Base-by-base conservation (phyloP, 2,888 invertebrate genomes). In the Aplocera efformata region DNA sequence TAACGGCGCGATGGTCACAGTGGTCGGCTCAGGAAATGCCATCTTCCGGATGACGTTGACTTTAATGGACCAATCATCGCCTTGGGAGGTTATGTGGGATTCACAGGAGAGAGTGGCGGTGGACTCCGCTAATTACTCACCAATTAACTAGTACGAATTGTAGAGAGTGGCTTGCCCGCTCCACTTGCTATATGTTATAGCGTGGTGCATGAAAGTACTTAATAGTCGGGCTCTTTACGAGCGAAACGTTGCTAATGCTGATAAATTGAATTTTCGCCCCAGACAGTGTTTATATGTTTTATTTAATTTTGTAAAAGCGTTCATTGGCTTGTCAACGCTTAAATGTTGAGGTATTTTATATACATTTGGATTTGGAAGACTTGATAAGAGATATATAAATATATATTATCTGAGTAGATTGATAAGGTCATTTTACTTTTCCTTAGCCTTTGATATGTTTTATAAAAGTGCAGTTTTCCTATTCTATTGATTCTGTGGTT, bases 161-260 rank as follows among this genome's bases (percentile, higher is more conserved):
- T 81, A 83, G 84, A 85, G 86, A 85, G 85, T 79, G 73, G 79
- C 71, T 63, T 71, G 72, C 75, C 74, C 81, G 86, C 85, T 88
- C 86, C 82, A 88, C 83, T 86, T 85, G 79, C 61, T 79, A 82
- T 81, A 78, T 81, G 79, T 79, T 84, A 80, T 81, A 77, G 72
- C 70, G 73, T 71, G 67, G 75, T 65, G 71, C 71, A 76, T 73
- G 84, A 83, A 86, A 82, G 82, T 79, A 76, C 72, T 68, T 74
- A 69, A 74, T 71, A 67, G 66, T 60, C 64, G 55, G 45, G 50
- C 40, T 62, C 67, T 75, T 75, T 72, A 71, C 66, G 65, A 70
- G 68, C 67, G 73, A 71, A 72, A 70, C 63, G 57, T 53, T 59
- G 48, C 56, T 56, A 53, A 50, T 51, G 46, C 51, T 59, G 57